Evolutionary conservation across 2,113 vertebrate species (phyloP).

Genomic region (Sapajus apella): DNA sequence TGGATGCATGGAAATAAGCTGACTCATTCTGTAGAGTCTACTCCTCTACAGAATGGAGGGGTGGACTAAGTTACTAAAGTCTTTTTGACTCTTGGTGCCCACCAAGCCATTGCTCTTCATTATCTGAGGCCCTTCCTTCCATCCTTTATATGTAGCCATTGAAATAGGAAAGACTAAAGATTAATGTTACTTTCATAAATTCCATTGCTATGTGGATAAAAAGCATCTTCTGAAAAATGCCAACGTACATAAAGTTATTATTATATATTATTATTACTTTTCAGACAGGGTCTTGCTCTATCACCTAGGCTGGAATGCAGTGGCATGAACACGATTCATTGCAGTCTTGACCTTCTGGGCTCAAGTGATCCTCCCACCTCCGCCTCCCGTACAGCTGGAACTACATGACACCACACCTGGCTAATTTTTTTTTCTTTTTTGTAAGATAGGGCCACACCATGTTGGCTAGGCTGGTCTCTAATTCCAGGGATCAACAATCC

Average conservation of each 20-base stretch:
- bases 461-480: no score
- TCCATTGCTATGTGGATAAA: background rate
- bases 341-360: no score
- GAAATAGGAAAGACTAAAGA: background rate
- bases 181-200: background rate
- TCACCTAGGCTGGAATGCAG: no score
- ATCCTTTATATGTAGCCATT: background rate
- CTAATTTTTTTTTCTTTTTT: no score
- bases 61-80: background rate
- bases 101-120: background rate
- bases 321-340: no score
- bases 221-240: background rate
- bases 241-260: background rate
- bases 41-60: background rate
- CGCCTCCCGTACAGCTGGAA: no score
- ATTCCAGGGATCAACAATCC: no score
- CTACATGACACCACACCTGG: no score
- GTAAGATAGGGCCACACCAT: no score
- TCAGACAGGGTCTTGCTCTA: no score
- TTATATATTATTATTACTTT: no score
- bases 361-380: no score
- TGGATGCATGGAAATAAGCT: background rate
- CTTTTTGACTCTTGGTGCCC: background rate
- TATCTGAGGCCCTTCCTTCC: background rate
- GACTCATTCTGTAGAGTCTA: background rate